phyloP scores from a whole-genome alignment of 53 echinoderm and acorn worm species.

The Antedon mediterranea region DNA sequence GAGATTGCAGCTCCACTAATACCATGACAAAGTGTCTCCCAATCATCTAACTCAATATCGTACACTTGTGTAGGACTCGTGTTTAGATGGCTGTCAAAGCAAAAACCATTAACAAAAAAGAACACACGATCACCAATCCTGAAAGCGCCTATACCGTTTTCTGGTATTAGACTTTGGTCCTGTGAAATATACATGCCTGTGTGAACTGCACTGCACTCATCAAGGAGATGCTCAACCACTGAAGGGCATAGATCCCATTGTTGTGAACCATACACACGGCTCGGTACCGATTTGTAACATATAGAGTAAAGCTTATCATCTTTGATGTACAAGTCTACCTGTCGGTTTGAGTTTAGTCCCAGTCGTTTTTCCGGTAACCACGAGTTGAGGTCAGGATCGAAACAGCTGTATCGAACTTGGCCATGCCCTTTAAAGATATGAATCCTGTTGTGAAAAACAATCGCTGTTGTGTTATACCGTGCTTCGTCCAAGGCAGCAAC shows the following conservation, averaged over 20 bases:
- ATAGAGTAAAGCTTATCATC: constrained; percentile 1
- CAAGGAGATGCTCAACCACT: constrained; percentile 3
- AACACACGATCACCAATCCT: constrained; percentile 14
- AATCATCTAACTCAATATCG: constrained; percentile 23
- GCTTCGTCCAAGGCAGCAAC: constrained; percentile 15
- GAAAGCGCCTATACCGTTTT: constrained; percentile 24
- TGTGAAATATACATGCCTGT: background rate
- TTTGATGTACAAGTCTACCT: constrained; percentile 1
- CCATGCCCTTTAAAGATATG: background rate
- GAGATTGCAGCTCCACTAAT: constrained; percentile 33
- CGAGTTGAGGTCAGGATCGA: background rate
- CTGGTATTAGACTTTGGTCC: constrained; percentile 23
- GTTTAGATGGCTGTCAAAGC: constrained; percentile 14
- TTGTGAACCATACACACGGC: constrained; percentile 17
- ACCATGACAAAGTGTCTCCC: constrained; percentile 15
- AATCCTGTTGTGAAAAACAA: constrained; percentile 16
- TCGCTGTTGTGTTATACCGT: constrained; percentile 7
- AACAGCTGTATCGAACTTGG: background rate
- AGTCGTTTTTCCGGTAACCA: background rate
- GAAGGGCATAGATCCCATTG: constrained; percentile 18
- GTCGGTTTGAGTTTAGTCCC: background rate
- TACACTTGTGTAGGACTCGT: constrained; percentile 19
- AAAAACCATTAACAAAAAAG: constrained; percentile 18
- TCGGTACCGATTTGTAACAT: constrained; percentile 3
- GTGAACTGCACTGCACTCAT: constrained; percentile 1